Conservation (phyloP, 2,113 vertebrate species). For the Hydrolagus affinis region DNA sequence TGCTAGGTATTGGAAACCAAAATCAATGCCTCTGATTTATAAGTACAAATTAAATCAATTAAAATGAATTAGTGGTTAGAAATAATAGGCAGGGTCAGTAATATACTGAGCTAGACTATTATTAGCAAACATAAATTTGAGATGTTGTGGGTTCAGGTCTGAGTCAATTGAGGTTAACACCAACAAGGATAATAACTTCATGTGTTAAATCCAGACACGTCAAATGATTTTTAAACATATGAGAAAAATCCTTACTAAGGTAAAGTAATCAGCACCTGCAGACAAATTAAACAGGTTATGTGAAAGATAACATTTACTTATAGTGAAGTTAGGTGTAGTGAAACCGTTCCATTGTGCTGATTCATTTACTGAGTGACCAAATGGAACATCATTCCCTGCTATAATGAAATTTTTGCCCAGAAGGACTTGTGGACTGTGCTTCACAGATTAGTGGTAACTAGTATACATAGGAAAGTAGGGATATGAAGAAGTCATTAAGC, state of each 20-base stretch:
- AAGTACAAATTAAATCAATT: conserved; percentile 32
- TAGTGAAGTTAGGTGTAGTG: conserved; percentile 6
- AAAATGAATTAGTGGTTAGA: conserved; percentile 23
- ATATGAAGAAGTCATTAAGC: too few relatives aligned
- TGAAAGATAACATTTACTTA: conserved; percentile 15
- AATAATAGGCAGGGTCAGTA: conserved; percentile 26
- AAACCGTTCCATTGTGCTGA: conserved; percentile 27
- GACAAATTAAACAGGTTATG: conserved; percentile 27
- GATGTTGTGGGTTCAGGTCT: conserved; percentile 24
- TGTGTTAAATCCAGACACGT: conserved; percentile 2
- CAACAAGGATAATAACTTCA: conserved; percentile 27
- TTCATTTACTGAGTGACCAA: conserved; percentile 7
- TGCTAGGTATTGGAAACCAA: conserved; percentile 10
- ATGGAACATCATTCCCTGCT: conserved; percentile 10
- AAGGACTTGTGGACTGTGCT: too few relatives aligned
- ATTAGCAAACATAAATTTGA: conserved; percentile 32
- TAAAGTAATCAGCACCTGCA: neutral
- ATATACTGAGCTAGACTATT: conserved; percentile 23
- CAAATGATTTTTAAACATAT: conserved; percentile 26
- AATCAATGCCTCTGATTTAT: conserved; percentile 31
- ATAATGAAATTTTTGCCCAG: too few relatives aligned
- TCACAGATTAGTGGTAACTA: too few relatives aligned
- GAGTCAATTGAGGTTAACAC: conserved; percentile 31
- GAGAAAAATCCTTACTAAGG: conserved; percentile 17
- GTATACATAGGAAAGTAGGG: too few relatives aligned